Evolutionary conservation across 2,888 invertebrate genomes (phyloP), one percentile per base, ranked within the genome.

Genomic region (Lordiphosa fenestrarum): DNA sequence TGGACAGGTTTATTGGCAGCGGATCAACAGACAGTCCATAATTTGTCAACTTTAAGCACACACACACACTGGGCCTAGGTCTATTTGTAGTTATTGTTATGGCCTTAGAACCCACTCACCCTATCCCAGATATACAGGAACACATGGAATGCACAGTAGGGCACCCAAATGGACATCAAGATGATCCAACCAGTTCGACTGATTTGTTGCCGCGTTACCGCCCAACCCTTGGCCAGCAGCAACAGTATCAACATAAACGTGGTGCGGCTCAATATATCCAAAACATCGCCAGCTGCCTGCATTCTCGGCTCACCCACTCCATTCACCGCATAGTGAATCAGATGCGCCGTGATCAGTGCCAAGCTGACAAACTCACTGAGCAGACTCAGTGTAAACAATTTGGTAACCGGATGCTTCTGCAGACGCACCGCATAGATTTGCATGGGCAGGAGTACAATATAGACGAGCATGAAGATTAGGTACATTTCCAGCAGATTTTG

Each of bases 171-270:
- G 50, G 89, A 86, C 89, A 90, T 89, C 44, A 90, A 80, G 54
- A 89, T 89, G 40, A 89, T 87, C 90, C 90, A 90, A 36, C 94
- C 93, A 87, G 96, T 97, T 91, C 95, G 95, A 12, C 96, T 95
- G 53, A 98, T 91, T 90, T 97, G 96, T 85, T 95, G 92, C 71
- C 96, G 92, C 7, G 97, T 97, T 30, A 98, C 96, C 4, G 97
- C 98, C 98, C 98, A 98, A 46, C 98, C 99, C 91, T 98, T 98
- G 37, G 98, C 98, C 70, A 99, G 91, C 54, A 98, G 91, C 53
- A 99, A 91, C 39, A 99, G 91, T 55, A 98, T 91, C 71, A 99
- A 91, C 96, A 98, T 98, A 88, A 98, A 97, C 5, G 97, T 92
- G 44, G 97, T 96, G 95, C 98, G 93, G 73, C 98, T 96, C 83